Evolutionary conservation across 2,797 vertebrate genomes (phyloP).

Genomic region (Halcyon chelicuti): DNA sequence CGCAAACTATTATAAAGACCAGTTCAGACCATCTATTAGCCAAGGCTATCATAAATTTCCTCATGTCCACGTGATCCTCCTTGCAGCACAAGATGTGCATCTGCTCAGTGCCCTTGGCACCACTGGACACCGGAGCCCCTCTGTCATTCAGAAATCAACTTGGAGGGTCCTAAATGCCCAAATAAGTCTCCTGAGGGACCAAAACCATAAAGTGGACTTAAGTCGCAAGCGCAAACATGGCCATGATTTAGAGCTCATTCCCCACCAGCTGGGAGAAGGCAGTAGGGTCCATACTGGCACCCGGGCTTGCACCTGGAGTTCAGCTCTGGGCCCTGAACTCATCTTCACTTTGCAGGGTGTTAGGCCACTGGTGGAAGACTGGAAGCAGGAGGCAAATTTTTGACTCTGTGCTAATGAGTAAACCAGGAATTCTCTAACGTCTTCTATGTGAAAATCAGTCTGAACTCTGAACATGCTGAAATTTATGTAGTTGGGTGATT

Average conservation of each 20-base stretch:
- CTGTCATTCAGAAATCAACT: neutral
- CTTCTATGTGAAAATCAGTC: neutral
- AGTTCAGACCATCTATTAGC: neutral
- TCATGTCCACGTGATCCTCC: neutral
- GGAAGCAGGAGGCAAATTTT: neutral
- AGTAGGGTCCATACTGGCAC: neutral
- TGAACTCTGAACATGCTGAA: neutral
- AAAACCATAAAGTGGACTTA: rapidly evolving
- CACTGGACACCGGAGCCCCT: neutral
- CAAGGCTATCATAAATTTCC: neutral
- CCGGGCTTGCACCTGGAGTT: neutral
- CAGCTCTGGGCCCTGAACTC: neutral
- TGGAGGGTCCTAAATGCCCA: neutral
- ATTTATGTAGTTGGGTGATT: neutral
- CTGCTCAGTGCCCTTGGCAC: rapidly evolving
- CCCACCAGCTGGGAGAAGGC: neutral
- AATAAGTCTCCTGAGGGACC: neutral
- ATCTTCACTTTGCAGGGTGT: neutral
- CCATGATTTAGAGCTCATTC: neutral
- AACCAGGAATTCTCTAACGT: neutral
- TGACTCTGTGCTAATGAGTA: neutral
- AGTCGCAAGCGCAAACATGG: neutral
- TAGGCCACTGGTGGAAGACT: neutral
- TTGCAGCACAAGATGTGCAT: neutral
- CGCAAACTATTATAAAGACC: neutral